A percentile compares a stretch with the other conserved stretches of the same genome.
Conservation (phyloP, 2,797 vertebrate species). For the Xenops minutus region DNA sequence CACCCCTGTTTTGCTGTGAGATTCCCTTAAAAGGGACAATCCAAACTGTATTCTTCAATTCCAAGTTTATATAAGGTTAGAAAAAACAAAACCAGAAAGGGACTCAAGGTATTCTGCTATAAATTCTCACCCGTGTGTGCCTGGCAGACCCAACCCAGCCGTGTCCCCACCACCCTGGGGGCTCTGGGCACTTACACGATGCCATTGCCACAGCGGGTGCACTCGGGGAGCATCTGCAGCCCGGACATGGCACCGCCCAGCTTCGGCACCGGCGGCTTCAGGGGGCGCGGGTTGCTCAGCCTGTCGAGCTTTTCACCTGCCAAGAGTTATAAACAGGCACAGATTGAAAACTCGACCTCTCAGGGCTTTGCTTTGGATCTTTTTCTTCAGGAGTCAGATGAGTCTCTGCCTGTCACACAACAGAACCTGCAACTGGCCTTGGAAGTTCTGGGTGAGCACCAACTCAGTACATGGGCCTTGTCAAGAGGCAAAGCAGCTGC, state of each 20-base stretch:
- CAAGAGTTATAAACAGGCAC: slow-evolving; percentile 53
- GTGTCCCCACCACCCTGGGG: rapidly evolving
- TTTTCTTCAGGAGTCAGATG: not conserved
- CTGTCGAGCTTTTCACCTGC: slow-evolving; percentile 81
- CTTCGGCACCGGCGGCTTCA: slow-evolving; percentile 86
- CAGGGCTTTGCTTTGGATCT: rapidly evolving
- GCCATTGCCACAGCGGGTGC: slow-evolving; percentile 90
- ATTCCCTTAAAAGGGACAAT: slow-evolving; percentile 33
- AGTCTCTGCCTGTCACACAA: not conserved
- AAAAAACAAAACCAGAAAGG: not conserved
- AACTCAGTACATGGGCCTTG: not conserved
- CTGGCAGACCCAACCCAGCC: not conserved
- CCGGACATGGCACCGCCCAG: slow-evolving; percentile 82
- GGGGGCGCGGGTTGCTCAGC: slow-evolving; percentile 73
- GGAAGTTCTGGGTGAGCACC: not conserved
- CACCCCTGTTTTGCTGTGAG: not conserved
- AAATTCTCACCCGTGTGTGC: rapidly evolving
- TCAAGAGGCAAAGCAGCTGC: not conserved
- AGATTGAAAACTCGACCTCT: not conserved
- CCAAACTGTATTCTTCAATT: not conserved
- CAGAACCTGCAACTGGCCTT: not conserved
- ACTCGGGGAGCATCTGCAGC: slow-evolving; percentile 92
- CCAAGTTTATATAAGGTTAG: not conserved
- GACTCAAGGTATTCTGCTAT: not conserved
- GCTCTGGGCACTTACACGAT: slow-evolving; percentile 87